Percentiles rank a stretch among this genome's conserved stretches.
Evolutionary conservation across 2,888 invertebrate genomes (phyloP).

Genomic region (Sphinx pinastri): DNA sequence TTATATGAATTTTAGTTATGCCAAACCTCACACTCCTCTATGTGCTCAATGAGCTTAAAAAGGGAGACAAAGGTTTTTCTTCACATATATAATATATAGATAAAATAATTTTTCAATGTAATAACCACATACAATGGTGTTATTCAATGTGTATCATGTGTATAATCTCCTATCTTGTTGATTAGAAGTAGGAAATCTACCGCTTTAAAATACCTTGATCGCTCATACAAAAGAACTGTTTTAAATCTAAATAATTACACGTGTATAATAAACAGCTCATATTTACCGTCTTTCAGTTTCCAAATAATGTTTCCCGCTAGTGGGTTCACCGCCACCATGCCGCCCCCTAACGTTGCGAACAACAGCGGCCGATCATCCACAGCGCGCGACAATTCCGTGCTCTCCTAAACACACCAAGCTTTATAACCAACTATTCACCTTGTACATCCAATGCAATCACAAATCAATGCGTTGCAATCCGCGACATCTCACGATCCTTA

Average conservation of each 20-base stretch:
- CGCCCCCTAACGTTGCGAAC: constrained; percentile 97
- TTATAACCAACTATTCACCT: constrained; percentile 33
- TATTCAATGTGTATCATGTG: too few species aligned
- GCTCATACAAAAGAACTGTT: not conserved
- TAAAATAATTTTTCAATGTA: too few species aligned
- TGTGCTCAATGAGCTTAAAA: too few species aligned
- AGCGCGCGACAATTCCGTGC: constrained; percentile 87
- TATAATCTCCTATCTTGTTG: too few species aligned
- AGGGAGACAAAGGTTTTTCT: too few species aligned
- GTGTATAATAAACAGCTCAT: constrained; percentile 33
- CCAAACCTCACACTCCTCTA: too few species aligned
- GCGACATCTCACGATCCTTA: constrained; percentile 50
- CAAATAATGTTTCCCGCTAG: constrained; percentile 93
- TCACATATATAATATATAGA: too few species aligned
- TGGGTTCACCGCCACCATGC: constrained; percentile 94
- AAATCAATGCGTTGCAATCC: constrained; percentile 52
- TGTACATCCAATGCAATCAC: constrained; percentile 34
- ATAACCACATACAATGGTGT: too few species aligned
- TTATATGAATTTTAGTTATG: too few species aligned
- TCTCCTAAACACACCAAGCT: constrained; percentile 66
- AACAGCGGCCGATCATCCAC: constrained; percentile 89
- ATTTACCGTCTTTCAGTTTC: constrained; percentile 94
- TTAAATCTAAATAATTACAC: not conserved
- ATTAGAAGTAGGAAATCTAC: not conserved
- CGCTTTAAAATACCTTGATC: too few species aligned